Percentiles rank a stretch among this genome's conserved stretches.
Evolutionary conservation across 2,113 vertebrate genomes (phyloP).

Genomic region (Chelonoidis abingdonii): DNA sequence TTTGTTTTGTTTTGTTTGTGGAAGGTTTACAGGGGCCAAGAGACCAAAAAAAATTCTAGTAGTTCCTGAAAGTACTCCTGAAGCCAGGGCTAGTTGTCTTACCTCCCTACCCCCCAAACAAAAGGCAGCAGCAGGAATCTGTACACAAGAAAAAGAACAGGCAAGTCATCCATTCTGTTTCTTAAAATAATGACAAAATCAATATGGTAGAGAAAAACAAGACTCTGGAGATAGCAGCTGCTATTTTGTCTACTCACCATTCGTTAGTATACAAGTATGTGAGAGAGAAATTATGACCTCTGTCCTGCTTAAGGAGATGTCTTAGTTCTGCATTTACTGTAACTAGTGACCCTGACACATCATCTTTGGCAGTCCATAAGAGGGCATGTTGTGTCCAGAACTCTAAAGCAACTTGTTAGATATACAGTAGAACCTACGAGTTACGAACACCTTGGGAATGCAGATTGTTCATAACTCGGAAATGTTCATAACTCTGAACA

Average conservation of each 20-base stretch:
- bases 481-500: too few relatives aligned
- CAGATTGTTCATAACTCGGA: too few relatives aligned
- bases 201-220: neutral
- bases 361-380: neutral
- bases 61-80: neutral
- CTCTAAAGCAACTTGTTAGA: neutral
- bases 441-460: too few relatives aligned
- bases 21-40: neutral
- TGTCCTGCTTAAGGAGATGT: neutral
- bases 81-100: neutral
- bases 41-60: neutral
- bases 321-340: neutral
- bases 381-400: neutral
- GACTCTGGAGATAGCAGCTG: neutral
- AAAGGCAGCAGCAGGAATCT: neutral
- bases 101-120: too few relatives aligned
- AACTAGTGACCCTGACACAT: neutral
- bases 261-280: neutral
- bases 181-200: neutral
- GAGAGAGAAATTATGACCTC: neutral
- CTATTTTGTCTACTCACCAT: neutral
- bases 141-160: neutral
- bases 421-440: too few relatives aligned
- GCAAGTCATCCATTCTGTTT: neutral
- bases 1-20: too few relatives aligned